phyloP scores from a whole-genome alignment of 2,113 vertebrate species.

The Ursus arctos region DNA sequence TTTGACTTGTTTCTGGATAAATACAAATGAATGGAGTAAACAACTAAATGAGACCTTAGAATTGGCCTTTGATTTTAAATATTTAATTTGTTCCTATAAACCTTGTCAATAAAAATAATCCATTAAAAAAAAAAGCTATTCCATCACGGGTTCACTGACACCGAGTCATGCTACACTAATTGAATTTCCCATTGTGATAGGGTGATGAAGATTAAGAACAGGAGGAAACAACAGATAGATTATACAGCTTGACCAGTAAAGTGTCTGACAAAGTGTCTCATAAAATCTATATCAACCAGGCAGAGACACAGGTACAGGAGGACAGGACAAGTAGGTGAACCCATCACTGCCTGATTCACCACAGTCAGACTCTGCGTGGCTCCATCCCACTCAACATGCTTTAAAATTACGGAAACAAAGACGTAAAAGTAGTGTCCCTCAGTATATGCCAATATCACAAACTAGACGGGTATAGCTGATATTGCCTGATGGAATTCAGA shows the following conservation, averaged over 20 bases:
- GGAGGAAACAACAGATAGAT: background rate
- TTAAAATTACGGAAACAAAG: background rate
- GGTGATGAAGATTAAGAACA: background rate
- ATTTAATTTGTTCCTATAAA: conserved; percentile 69
- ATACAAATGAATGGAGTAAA: conserved; percentile 50
- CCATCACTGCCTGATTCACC: background rate
- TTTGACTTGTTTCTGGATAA: conserved; percentile 62
- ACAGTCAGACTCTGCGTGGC: background rate
- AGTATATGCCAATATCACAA: background rate
- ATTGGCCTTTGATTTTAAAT: conserved; percentile 76
- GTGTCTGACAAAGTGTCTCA: background rate
- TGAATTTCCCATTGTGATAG: background rate
- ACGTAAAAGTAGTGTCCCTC: background rate
- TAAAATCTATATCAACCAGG: background rate
- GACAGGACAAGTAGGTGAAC: background rate
- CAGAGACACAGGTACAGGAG: background rate
- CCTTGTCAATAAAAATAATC: conserved; percentile 78
- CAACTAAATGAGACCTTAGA: conserved; percentile 38
- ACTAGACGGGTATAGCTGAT: background rate
- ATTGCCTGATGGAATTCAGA: background rate
- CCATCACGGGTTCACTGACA: background rate
- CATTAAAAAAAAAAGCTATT: no score
- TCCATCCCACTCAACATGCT: background rate
- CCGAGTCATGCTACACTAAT: background rate
- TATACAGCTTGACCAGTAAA: background rate